Base-by-base conservation (phyloP, 92 coral and sea anemone genomes). In the Zoanthus sansibaricus region DNA sequence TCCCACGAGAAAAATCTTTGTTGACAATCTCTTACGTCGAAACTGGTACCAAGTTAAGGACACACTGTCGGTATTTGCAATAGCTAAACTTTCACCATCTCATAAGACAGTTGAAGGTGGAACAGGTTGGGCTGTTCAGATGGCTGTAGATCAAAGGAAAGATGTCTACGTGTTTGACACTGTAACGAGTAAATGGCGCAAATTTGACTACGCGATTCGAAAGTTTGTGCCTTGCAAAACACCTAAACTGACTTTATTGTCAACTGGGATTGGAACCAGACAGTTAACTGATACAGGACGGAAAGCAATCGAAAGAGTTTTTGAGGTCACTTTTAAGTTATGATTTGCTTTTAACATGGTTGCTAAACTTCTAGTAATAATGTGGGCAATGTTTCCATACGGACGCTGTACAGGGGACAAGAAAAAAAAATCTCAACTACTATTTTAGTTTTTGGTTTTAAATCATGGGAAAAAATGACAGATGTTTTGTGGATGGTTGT, bases 101-200 rank as follows among this genome's bases (percentile, higher is more conserved):
- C 80, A 78, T 45, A 83, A 25, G 55, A 82, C 67, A 52, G 87
- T 90, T 25, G 90, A 86, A 75, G 93, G 93, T 30, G 93, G 93
- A 5, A 90, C 93, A 6, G 93, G 93, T 3, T 90, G 93, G 93
- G 93, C 93, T 18, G 93, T 90, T 45, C 93, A 90, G 61, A 90
- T 90, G 93, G 93, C 93, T 37, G 42, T 90, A 14, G 90, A 90
- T 51, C 45, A 31, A 58, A 67, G 54, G 62, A 90, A 90, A 47
- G 68, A 75, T 9, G 90, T 90, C 0, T 86, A 86, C 87, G 90
- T 90, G 30, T 87, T 87, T 69, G 91, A 91, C 69, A 76, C 46
- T 1, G 68, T 67, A 51, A 56, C n/a, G 32, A 82, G 48, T 77
- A 80, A 82, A 17, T 91, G 93, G 93, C 55, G 87, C 25, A 80